Evolutionary conservation across 92 coral and sea anemone genomes (phyloP).

Genomic region (Heteractis magnifica): DNA sequence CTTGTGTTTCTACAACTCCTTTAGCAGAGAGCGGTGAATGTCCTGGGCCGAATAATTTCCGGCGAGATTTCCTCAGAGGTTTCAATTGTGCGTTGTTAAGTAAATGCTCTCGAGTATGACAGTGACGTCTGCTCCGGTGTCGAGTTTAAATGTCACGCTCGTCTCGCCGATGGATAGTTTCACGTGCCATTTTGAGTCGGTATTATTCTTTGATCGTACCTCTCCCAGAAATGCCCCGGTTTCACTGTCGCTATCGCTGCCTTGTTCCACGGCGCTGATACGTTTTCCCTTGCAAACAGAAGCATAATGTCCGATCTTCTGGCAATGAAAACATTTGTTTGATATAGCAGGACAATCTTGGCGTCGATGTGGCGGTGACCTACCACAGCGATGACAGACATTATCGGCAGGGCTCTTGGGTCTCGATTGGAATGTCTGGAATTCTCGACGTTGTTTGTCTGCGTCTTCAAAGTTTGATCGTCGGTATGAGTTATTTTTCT

Average conservation of each 20-base stretch:
- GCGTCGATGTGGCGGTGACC: no score
- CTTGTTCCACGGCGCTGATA: slow-evolving; percentile 7
- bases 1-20: neutral
- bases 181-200: slow-evolving; percentile 9
- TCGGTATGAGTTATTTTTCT: no score
- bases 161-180: neutral
- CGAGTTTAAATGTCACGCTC: slow-evolving; percentile 11
- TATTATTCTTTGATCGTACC: no score
- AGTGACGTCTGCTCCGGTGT: neutral
- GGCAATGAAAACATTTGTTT: neutral
- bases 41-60: slow-evolving; percentile 13
- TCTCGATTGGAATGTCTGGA: no score
- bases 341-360: neutral
- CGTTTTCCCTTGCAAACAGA: slow-evolving; percentile 1
- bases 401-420: no score
- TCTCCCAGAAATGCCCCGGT: neutral
- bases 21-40: neutral
- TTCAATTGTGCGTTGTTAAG: no score
- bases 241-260: slow-evolving; percentile 3
- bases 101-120: no score
- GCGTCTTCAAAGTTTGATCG: no score
- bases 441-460: no score
- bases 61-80: neutral
- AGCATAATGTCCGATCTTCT: neutral
- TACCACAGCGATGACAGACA: no score